Evolutionary conservation across 2,888 invertebrate species (phyloP).

Genomic region (Halictus ligatus): DNA sequence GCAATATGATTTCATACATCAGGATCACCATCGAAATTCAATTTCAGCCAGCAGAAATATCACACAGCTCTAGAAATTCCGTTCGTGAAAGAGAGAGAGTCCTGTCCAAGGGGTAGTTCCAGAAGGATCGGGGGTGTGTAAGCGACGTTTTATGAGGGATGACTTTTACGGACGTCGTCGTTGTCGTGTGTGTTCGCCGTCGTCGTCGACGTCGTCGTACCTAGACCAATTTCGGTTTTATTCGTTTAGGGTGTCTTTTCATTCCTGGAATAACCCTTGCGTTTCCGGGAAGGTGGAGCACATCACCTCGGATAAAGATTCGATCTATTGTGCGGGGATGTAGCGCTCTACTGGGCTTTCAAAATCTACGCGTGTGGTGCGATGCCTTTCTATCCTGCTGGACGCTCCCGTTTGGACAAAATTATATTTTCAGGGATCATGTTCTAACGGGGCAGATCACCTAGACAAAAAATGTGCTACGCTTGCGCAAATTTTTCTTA

Average conservation of each 20-base stretch:
- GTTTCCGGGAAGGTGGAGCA: conserved; percentile 66
- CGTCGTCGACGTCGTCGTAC: conserved; percentile 16
- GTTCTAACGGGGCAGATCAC: background rate
- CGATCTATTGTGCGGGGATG: conserved; percentile 30
- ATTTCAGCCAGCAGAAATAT: background rate
- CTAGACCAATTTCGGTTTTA: conserved; percentile 69
- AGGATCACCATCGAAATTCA: background rate
- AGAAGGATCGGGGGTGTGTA: background rate
- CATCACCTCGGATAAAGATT: conserved; percentile 68
- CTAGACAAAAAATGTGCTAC: no score
- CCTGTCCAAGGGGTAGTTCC: background rate
- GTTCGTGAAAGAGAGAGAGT: conserved; percentile 14
- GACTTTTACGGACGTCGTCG: conserved; percentile 53
- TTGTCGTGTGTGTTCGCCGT: background rate
- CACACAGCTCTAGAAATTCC: conserved; percentile 40
- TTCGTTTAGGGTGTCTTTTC: conserved; percentile 70
- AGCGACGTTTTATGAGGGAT: conserved; percentile 60
- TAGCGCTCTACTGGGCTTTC: background rate
- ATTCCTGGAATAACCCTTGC: conserved; percentile 75
- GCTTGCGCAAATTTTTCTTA: background rate
- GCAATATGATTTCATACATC: conserved; percentile 1
- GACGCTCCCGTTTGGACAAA: background rate
- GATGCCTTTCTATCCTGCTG: conserved; percentile 32
- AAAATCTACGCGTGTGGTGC: background rate
- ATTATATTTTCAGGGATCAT: background rate